A percentile compares a stretch with the other conserved stretches of the same genome.
Conservation (phyloP, 2,113 vertebrate genomes). For the Chunga burmeisteri region DNA sequence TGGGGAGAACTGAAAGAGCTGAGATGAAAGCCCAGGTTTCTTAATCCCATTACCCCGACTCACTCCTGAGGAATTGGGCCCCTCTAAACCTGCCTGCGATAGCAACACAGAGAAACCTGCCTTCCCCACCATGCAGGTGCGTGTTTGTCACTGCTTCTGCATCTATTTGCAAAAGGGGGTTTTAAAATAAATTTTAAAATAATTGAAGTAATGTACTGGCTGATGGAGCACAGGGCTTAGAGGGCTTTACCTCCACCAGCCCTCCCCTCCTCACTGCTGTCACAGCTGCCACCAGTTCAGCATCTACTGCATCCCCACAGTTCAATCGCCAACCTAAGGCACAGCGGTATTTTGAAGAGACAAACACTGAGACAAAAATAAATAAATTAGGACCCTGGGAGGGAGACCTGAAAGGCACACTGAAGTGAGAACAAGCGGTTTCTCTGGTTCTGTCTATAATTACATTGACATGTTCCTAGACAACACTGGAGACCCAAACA, state of each 20-base stretch:
- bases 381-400: neutral
- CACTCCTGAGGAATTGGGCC: neutral
- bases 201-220: neutral
- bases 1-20: neutral
- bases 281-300: neutral
- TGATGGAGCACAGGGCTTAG: neutral
- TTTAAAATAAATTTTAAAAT: neutral
- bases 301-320: neutral
- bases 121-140: neutral
- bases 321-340: neutral
- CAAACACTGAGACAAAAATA: conserved; percentile 29
- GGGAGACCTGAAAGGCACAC: conserved; percentile 16
- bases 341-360: neutral
- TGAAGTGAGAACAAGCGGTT: neutral
- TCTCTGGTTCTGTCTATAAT: neutral
- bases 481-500: neutral
- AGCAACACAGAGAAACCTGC: neutral
- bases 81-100: neutral
- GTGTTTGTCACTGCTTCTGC: neutral
- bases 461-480: conserved; percentile 43
- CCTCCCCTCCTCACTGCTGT: neutral
- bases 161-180: neutral
- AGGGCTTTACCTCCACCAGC: neutral
- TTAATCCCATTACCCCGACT: neutral
- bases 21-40: neutral